Evolutionary conservation across 2,113 vertebrate genomes (phyloP), one percentile per base, ranked within the genome.

Genomic region (Ceratotherium simum): DNA sequence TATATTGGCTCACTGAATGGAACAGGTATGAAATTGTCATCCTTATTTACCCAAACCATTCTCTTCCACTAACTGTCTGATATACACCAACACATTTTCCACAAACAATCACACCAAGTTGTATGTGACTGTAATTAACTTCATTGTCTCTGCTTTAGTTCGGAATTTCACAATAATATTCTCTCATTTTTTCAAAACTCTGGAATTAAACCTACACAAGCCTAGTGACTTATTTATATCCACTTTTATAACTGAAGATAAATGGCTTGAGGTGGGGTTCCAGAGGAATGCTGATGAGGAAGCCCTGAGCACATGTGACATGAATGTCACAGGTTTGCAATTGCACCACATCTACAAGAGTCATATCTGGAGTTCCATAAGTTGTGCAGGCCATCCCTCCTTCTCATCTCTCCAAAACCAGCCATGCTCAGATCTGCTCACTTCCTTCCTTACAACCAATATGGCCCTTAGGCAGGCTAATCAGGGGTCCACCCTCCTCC

Each of bases 181-280:
- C n/a, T 87, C 48, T 56, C 12, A 88, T 70, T 83, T 60, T 18
- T 87, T 88, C n/a, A 88, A 78, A 94, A n/a, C 27, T 58, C 27
- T 72, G 14, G 25, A 90, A 51, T 87, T 83, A 46, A 72, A 91
- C 12, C 23, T 54, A 64, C 39, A 2, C 21, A 73, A 46, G 4
- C 14, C 60, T 91, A 33, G 11, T 51, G 42, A 64, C 16, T 48
- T 23, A 76, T 39, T 48, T 79, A 42, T 29, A 76, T 62, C 67
- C 13, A 80, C 29, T 65, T 64, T 36, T 31, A 65, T 72, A 65
- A 60, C 3, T 46, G 4, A 85, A 69, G n/a, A 62, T 88, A 58
- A 95, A 87, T 31, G 13, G 14, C 14, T 36, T 70, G 16, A 54
- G 42, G 31, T 17, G 72, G 29, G 6, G 12, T 36, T 20, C 78